Conservation (phyloP, 2,888 invertebrate species). For the Synanthedon tipuliformis region DNA sequence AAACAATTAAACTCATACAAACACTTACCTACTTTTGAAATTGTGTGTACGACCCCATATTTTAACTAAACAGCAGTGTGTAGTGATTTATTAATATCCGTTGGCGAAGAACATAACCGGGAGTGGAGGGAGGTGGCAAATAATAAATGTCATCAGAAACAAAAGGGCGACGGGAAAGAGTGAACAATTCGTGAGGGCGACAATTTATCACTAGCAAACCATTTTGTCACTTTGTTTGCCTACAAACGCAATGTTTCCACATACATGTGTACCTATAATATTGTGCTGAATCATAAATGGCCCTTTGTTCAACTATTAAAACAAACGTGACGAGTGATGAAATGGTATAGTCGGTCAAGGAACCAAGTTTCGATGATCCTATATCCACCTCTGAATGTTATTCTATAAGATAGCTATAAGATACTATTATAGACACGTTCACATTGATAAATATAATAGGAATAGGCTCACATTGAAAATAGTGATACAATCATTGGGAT, state of each 20-base stretch:
- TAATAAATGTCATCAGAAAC: conserved; percentile 39
- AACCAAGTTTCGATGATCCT: no score
- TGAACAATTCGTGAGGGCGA: conserved; percentile 14
- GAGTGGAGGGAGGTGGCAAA: conserved; percentile 17
- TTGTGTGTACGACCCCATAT: not conserved
- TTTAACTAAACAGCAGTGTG: conserved; percentile 9
- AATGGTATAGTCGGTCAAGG: no score
- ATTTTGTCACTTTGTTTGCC: conserved; percentile 2
- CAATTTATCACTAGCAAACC: conserved; percentile 22
- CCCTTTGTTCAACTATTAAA: no score
- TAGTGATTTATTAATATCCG: conserved; percentile 29
- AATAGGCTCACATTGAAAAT: no score
- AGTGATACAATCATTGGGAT: no score
- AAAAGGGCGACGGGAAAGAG: conserved; percentile 21
- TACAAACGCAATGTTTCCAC: not conserved
- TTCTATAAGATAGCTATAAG: no score
- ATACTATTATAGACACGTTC: no score
- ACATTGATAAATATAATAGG: no score
- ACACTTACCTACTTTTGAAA: not conserved
- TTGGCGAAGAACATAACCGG: conserved; percentile 23
- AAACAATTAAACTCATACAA: not conserved
- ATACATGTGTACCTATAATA: no score
- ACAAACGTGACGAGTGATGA: no score
- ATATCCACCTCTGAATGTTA: no score
- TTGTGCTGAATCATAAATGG: no score